phyloP scores from a whole-genome alignment of 2,888 invertebrate genomes.

The Trichopria drosophilae region DNA sequence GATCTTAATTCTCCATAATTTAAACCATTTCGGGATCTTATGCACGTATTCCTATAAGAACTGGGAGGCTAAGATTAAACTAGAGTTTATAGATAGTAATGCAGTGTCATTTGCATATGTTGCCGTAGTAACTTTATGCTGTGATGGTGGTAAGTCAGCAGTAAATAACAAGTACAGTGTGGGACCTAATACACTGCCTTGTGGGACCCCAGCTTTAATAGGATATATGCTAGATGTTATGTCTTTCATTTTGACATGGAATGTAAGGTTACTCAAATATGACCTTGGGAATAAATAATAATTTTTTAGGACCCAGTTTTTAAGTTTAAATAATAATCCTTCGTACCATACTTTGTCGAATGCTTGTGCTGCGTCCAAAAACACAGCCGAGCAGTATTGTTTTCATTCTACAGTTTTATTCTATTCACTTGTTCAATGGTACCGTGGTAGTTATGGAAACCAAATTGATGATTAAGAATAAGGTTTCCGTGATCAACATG shows the following conservation, averaged over 20 bases:
- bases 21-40: too few relatives aligned
- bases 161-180: constrained; percentile 29
- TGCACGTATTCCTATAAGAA: too few relatives aligned
- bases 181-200: constrained; percentile 32
- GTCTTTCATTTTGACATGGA: constrained; percentile 15
- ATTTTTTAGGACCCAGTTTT: neutral
- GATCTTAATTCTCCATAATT: too few relatives aligned
- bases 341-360: neutral
- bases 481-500: constrained; percentile 1
- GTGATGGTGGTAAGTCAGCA: constrained; percentile 23
- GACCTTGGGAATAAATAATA: constrained; percentile 14
- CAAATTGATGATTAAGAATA: constrained; percentile 33
- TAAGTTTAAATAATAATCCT: neutral
- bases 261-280: constrained; percentile 23
- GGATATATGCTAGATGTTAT: constrained; percentile 3
- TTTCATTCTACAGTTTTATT: constrained; percentile 23
- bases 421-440: neutral
- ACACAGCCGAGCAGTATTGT: constrained; percentile 25
- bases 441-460: neutral
- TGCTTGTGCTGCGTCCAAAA: neutral
- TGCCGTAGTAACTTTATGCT: too few relatives aligned
- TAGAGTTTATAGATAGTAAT: too few relatives aligned
- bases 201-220: constrained; percentile 17
- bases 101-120: too few relatives aligned
- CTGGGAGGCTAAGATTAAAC: too few relatives aligned